phyloP scores from a whole-genome alignment of 2,113 vertebrate genomes.

The Hypomesus transpacificus region DNA sequence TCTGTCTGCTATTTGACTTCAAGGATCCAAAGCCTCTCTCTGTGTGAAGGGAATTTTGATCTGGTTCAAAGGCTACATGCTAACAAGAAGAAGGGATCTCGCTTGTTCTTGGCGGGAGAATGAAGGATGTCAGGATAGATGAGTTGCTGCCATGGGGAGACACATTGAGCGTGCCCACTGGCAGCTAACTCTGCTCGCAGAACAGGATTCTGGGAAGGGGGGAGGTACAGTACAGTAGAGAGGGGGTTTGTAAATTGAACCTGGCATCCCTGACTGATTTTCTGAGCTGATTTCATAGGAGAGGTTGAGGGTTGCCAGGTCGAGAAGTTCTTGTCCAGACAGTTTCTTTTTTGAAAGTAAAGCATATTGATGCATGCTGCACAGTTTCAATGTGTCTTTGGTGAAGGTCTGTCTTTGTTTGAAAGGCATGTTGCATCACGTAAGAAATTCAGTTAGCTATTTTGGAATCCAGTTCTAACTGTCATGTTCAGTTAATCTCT shows the following conservation, averaged over 20 bases:
- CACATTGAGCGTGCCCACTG: not conserved
- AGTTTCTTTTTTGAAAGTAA: not conserved
- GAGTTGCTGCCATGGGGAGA: conserved; percentile 3
- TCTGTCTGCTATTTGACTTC: not conserved
- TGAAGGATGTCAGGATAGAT: conserved; percentile 21
- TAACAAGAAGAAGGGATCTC: conserved; percentile 12
- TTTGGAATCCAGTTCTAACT: too few relatives aligned
- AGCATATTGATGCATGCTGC: too few relatives aligned
- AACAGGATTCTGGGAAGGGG: conserved; percentile 26
- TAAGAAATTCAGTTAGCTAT: too few relatives aligned
- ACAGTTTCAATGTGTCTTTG: too few relatives aligned
- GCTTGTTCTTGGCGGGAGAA: conserved; percentile 3
- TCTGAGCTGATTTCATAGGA: not conserved
- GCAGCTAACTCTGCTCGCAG: conserved; percentile 29
- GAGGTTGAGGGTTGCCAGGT: conserved; percentile 28
- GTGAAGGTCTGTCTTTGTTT: too few relatives aligned
- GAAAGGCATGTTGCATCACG: too few relatives aligned
- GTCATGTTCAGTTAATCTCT: too few relatives aligned
- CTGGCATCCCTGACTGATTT: conserved; percentile 43
- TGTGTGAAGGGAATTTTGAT: conserved; percentile 18
- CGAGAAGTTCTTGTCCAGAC: not conserved
- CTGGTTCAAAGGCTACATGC: conserved; percentile 22
- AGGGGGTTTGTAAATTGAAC: conserved; percentile 40
- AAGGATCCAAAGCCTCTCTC: conserved; percentile 11
- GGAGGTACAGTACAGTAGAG: too few relatives aligned